These are phyloP conservation scores for Temnothorax longispinosus DNA, from an alignment of 1,140 invertebrate species.

Conservation along the genomic window DNA sequence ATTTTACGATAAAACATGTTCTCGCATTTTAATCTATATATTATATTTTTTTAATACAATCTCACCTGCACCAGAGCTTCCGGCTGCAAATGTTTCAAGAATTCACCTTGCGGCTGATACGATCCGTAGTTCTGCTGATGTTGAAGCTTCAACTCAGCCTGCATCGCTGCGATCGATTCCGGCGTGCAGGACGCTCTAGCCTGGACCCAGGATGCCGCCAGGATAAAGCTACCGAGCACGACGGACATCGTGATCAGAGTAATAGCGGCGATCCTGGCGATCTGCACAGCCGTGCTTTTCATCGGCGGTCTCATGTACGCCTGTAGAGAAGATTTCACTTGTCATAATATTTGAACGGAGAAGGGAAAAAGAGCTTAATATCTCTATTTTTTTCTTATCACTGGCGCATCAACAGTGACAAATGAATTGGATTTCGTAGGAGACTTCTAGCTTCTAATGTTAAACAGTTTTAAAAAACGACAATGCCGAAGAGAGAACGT, in stretches of 20 bases:
- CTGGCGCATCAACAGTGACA: background rate
- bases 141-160: constrained; percentile 79
- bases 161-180: constrained; percentile 81
- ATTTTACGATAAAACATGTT: background rate
- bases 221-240: constrained; percentile 91
- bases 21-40: background rate
- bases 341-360: background rate
- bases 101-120: constrained; percentile 84
- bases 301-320: constrained; percentile 90
- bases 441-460: background rate
- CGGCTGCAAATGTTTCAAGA: constrained; percentile 85
- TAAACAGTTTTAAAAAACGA: constrained; percentile 36
- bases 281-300: constrained; percentile 91
- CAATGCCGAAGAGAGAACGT: constrained; percentile 48
- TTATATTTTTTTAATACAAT: background rate
- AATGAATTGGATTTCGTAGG: background rate
- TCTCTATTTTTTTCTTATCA: background rate
- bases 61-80: constrained; percentile 86
- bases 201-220: constrained; percentile 93
- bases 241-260: constrained; percentile 92
- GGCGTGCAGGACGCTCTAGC: constrained; percentile 90
- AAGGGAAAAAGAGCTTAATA: background rate
- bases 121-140: constrained; percentile 69
- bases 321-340: constrained; percentile 82
- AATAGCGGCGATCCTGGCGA: constrained; percentile 92